Evolutionary conservation across 1,140 invertebrate species (phyloP).

Genomic region (Ladona fulva): DNA sequence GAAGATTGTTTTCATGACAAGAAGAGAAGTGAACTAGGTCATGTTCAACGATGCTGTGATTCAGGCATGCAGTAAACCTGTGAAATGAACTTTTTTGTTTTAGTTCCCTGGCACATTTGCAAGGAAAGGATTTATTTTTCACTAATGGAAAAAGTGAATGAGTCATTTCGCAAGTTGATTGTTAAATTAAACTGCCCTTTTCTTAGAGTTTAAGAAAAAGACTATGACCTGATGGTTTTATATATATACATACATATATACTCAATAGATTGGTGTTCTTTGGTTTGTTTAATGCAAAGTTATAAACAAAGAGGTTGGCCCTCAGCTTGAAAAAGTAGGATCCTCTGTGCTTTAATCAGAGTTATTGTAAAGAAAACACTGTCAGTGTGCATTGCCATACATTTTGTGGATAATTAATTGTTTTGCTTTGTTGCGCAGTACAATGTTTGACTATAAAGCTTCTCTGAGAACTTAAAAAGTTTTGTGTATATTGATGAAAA

Average conservation of each 20-base stretch:
- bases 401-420: no score
- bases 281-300: slow-evolving; percentile 2
- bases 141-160: background rate
- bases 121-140: background rate
- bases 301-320: background rate
- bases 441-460: no score
- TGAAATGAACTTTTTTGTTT: background rate
- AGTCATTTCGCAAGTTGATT: background rate
- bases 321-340: no score
- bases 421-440: no score
- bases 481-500: no score
- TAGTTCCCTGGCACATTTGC: no score
- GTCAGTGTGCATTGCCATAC: no score
- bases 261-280: slow-evolving; percentile 9
- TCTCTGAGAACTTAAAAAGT: no score
- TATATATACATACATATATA: background rate
- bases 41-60: no score
- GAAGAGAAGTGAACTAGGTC: background rate
- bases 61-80: no score
- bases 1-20: background rate
- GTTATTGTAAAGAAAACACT: no score
- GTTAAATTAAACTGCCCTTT: background rate
- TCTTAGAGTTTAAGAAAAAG: background rate
- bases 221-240: background rate
- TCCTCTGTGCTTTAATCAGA: no score